Base-by-base conservation (phyloP, 1,140 invertebrate species). In the Batillaria attramentaria region DNA sequence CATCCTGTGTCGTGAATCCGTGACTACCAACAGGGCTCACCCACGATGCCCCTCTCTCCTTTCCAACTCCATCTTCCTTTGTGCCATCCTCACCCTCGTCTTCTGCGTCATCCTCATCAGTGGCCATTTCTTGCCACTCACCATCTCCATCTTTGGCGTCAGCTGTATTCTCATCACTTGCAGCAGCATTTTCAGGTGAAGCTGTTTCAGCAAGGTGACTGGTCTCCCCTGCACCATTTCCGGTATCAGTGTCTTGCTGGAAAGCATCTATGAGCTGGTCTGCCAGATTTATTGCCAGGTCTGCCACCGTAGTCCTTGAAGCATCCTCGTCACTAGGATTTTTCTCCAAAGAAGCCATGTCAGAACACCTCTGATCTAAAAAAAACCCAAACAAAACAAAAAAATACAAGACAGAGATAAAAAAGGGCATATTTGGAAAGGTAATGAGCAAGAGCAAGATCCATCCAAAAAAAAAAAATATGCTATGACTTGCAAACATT, bases 211-310 rank as follows among this genome's bases (percentile, higher is more conserved):
- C 73, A 20, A 41, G 28, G 8, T 41, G 54, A 39, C 54, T n/a
- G 20, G 2, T 54, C 13, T 41, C 73, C 8, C 39, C 37, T 35
- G 46, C 43, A 37, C 72, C 50, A 31, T 60, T 50, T 18, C 72
- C 46, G 3, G 31, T 46, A 20, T 75, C 73, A 3, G 73, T 57
- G 3, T 28, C 73, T 35, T 75, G 35, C 57, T 75, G 73, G 20
- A 75, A 75, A 0, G 73, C 73, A 8, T 18, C 37, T 39, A 75
- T 60, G n/a, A 75, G 57, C 73, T 75, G 54, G 18, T 75, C 73
- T 2, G 73, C 73, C 35, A 75, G 33, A 39, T 75, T 16, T 0
- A 75, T 33, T 50, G 73, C 73, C 33, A 75, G 24, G 37, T 75
- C 73, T 16, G 73, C 41, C 73, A 75, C 33, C 33, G 57, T 31